Conservation (phyloP, 1,140 invertebrate genomes). For the Orchesella cincta region DNA sequence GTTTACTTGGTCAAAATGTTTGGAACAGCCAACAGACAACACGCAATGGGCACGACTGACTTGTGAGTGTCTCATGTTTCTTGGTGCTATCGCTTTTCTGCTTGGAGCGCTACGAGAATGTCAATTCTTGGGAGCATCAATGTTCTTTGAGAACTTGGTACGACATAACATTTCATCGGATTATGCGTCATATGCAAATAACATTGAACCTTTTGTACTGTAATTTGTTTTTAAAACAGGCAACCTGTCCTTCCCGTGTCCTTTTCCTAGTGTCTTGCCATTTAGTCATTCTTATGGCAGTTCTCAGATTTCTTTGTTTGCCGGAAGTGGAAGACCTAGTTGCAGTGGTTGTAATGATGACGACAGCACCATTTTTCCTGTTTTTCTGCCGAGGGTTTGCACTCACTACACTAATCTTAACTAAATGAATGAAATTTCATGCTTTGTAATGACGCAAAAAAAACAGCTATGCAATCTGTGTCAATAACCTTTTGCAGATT, state of each 20-base stretch:
- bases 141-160: constrained; percentile 90
- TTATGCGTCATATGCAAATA: constrained; percentile 19
- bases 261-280: constrained; percentile 92
- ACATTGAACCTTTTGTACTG: constrained; percentile 29
- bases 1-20: constrained; percentile 8
- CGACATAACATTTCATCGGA: constrained; percentile 50
- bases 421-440: constrained; percentile 21
- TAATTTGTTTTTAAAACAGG: constrained; percentile 60
- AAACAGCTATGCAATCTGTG: too few relatives aligned
- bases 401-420: background rate
- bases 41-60: constrained; percentile 59
- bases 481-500: constrained; percentile 64
- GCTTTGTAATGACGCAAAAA: too few relatives aligned
- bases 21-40: background rate
- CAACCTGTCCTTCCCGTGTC: constrained; percentile 83
- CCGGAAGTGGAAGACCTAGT: constrained; percentile 85
- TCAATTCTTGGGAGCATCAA: constrained; percentile 77
- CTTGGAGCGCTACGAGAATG: constrained; percentile 76
- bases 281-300: constrained; percentile 79
- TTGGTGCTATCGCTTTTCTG: constrained; percentile 79
- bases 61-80: constrained; percentile 70
- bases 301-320: constrained; percentile 77
- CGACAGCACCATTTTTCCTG: constrained; percentile 95
- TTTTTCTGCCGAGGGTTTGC: constrained; percentile 86
- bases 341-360: constrained; percentile 90